A percentile compares a stretch with the other conserved stretches of the same genome.
Evolutionary conservation across 2,113 vertebrate genomes (phyloP).

Genomic region (Octodon degus): DNA sequence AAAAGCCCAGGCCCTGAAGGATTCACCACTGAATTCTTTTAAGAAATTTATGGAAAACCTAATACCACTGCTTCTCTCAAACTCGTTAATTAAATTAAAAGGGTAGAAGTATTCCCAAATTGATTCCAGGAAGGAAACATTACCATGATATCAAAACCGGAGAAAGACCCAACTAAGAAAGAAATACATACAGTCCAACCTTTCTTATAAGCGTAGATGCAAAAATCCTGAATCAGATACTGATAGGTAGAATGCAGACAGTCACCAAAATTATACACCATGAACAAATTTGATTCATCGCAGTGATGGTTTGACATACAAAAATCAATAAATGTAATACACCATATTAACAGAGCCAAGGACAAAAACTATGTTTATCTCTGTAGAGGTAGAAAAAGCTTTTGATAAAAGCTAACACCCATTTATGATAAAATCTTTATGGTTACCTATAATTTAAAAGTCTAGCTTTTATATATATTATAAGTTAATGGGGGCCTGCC

Average conservation of each 20-base stretch:
- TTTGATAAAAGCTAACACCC: neutral
- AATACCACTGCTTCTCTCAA: neutral
- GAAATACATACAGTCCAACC: neutral
- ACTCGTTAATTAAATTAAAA: neutral
- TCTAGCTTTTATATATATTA: conserved; percentile 63
- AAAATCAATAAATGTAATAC: neutral
- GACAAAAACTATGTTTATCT: neutral
- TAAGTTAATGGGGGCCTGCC: conserved; percentile 46
- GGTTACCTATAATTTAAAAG: conserved; percentile 51
- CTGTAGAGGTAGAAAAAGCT: neutral
- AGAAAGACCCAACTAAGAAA: neutral
- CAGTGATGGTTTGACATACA: neutral
- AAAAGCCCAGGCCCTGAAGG: neutral
- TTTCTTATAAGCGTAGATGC: neutral
- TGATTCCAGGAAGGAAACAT: neutral
- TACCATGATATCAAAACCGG: neutral
- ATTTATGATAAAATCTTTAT: conserved; percentile 48
- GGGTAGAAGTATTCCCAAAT: neutral
- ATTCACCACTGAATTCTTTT: neutral
- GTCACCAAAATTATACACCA: neutral
- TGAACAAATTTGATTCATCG: neutral
- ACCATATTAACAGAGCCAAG: neutral
- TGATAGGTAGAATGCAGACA: neutral
- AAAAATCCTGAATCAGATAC: neutral
- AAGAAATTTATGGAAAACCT: neutral